Percentiles rank a stretch among this genome's conserved stretches.
Conservation (phyloP, 2,888 invertebrate genomes). For the Carcina quercana region DNA sequence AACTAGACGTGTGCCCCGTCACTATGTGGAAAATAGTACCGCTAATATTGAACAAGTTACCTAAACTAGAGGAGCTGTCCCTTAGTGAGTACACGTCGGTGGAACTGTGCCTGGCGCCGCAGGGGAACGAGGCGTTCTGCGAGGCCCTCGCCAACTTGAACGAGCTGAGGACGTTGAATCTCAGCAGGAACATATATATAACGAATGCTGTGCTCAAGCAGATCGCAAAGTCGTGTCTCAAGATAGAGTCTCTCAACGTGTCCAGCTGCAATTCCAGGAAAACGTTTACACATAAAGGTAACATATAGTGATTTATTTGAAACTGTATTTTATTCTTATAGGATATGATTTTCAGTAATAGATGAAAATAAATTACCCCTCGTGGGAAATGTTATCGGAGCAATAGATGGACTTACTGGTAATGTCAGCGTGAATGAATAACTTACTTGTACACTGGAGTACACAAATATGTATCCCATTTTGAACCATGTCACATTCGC, state of each 20-base stretch:
- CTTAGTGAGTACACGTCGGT: slow-evolving; percentile 48
- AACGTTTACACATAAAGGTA: slow-evolving; percentile 34
- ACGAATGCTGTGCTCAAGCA: slow-evolving; percentile 67
- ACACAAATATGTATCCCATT: no score
- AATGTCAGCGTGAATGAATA: no score
- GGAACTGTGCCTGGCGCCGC: slow-evolving; percentile 26
- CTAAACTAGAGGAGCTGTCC: slow-evolving; percentile 48
- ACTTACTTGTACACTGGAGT: no score
- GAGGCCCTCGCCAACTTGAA: slow-evolving; percentile 48
- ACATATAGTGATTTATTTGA: slow-evolving; percentile 6
- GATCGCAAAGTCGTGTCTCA: slow-evolving; percentile 58
- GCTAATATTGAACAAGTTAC: slow-evolving; percentile 44
- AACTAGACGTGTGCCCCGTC: slow-evolving; percentile 47
- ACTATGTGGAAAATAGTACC: slow-evolving; percentile 58
- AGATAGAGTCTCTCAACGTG: slow-evolving; percentile 58
- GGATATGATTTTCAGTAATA: no score
- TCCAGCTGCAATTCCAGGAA: slow-evolving; percentile 53
- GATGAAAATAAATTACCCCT: no score
- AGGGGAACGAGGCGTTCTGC: slow-evolving; percentile 44
- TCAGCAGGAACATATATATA: slow-evolving; percentile 61
- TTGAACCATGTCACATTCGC: no score
- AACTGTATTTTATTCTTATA: no score
- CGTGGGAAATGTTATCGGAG: no score
- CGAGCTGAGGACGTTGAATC: slow-evolving; percentile 55
- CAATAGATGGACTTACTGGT: no score